Percentiles rank a stretch among this genome's conserved stretches.
Conservation (phyloP, 1,140 invertebrate genomes). For the Dendroctonus ponderosae region DNA sequence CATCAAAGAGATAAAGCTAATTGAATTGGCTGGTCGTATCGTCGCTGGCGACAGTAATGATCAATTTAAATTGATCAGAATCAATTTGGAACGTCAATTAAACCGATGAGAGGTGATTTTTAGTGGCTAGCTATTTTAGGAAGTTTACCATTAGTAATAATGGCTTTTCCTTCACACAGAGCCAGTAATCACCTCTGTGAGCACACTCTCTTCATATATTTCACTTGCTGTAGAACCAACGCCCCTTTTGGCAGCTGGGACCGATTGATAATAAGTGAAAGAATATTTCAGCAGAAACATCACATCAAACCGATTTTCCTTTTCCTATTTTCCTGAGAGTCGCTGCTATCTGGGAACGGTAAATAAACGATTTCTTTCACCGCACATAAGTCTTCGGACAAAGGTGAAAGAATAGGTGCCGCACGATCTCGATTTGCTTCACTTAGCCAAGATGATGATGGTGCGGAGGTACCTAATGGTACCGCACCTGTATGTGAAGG, state of each 20-base stretch:
- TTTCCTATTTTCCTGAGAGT: background rate
- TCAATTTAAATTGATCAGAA: slow-evolving; percentile 13
- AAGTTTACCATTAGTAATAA: slow-evolving; percentile 8
- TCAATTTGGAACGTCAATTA: slow-evolving; percentile 15
- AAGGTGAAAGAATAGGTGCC: slow-evolving; percentile 29
- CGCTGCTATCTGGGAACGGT: background rate
- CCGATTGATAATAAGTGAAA: too few relatives aligned
- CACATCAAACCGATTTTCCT: too few relatives aligned
- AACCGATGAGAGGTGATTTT: slow-evolving; percentile 14
- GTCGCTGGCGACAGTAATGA: slow-evolving; percentile 5
- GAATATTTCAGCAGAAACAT: too few relatives aligned
- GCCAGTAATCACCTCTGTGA: too few relatives aligned
- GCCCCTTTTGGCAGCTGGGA: too few relatives aligned
- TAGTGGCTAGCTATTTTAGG: slow-evolving; percentile 11
- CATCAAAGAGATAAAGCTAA: slow-evolving; percentile 4
- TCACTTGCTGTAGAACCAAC: too few relatives aligned
- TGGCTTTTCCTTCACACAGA: background rate
- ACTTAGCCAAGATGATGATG: slow-evolving; percentile 15
- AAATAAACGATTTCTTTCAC: slow-evolving; percentile 16
- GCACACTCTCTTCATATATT: too few relatives aligned
- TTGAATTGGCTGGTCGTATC: slow-evolving; percentile 4
- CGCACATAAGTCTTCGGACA: slow-evolving; percentile 2
- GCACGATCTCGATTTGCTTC: slow-evolving; percentile 29
- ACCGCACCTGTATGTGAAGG: slow-evolving; percentile 31
- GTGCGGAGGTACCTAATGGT: slow-evolving; percentile 17